phyloP scores from a whole-genome alignment of 1,140 invertebrate genomes.

The Spodoptera frugiperda region DNA sequence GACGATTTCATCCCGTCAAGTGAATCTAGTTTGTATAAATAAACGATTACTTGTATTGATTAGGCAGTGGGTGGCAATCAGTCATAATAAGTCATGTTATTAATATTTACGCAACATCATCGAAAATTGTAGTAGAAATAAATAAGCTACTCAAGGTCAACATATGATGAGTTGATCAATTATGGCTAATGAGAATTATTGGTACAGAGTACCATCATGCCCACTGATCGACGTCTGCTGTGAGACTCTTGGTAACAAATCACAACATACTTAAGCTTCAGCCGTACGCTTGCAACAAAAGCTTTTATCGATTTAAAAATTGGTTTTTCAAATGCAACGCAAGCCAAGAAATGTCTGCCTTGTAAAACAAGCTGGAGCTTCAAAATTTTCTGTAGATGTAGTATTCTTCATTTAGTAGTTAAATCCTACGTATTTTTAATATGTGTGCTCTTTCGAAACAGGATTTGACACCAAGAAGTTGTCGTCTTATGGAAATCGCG shows the following conservation, averaged over 20 bases:
- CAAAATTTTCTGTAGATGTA: neutral
- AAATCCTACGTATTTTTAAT: constrained; percentile 6
- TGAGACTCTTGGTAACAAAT: constrained; percentile 19
- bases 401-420: neutral
- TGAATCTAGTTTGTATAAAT: constrained; percentile 12
- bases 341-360: constrained; percentile 1
- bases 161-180: neutral
- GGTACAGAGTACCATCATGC: neutral
- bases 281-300: constrained; percentile 47
- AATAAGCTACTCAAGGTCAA: constrained; percentile 10
- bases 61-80: constrained; percentile 16
- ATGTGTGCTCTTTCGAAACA: constrained; percentile 53
- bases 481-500: constrained; percentile 86
- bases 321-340: neutral
- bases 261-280: constrained; percentile 48
- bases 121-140: constrained; percentile 21
- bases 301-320: constrained; percentile 7
- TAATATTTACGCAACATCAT: constrained; percentile 19
- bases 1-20: constrained; percentile 5
- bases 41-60: constrained; percentile 4
- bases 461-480: constrained; percentile 88
- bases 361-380: constrained; percentile 15
- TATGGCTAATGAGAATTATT: constrained; percentile 20
- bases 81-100: constrained; percentile 11
- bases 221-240: neutral